A percentile compares a stretch with the other conserved stretches of the same genome.
Evolutionary conservation across 2,113 vertebrate species (phyloP).

Genomic region (Piliocolobus tephrosceles): DNA sequence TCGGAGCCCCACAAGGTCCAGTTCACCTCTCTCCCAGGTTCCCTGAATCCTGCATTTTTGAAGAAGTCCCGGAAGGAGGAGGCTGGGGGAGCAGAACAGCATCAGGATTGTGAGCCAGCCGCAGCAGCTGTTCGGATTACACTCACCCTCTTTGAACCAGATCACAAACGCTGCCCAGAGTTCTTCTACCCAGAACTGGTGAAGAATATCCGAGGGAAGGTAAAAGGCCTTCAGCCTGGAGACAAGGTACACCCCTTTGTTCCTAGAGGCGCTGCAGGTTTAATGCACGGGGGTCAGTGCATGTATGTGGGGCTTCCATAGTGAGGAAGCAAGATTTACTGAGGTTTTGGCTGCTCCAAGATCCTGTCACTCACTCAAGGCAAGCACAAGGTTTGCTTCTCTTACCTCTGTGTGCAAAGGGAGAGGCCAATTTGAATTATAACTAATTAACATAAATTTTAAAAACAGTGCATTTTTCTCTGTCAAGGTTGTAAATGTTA

Average conservation of each 20-base stretch:
- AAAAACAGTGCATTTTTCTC: neutral
- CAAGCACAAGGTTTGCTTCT: neutral
- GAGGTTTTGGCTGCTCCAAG: neutral
- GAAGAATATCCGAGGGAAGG: constrained; percentile 80
- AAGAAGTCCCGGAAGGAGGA: constrained; percentile 80
- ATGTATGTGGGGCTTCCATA: neutral
- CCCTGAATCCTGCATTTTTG: constrained; percentile 78
- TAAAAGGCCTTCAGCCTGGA: constrained; percentile 70
- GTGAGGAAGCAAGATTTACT: neutral
- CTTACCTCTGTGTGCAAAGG: neutral
- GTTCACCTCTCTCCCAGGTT: constrained; percentile 87
- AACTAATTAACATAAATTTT: neutral
- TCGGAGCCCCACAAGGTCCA: constrained; percentile 90
- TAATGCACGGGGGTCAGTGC: neutral
- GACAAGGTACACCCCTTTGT: constrained; percentile 80
- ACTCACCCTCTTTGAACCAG: constrained; percentile 89
- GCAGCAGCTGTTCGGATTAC: constrained; percentile 86
- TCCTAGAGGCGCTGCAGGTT: neutral
- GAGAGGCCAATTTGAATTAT: constrained; percentile 38
- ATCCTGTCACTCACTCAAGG: neutral
- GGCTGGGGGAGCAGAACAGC: constrained; percentile 69
- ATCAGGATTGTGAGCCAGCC: constrained; percentile 75
- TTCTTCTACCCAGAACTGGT: constrained; percentile 93
- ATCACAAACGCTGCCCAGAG: constrained; percentile 91
- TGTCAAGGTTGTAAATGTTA: neutral